phyloP scores from a whole-genome alignment of 2,888 invertebrate genomes.

The Drosophila subsilvestris region DNA sequence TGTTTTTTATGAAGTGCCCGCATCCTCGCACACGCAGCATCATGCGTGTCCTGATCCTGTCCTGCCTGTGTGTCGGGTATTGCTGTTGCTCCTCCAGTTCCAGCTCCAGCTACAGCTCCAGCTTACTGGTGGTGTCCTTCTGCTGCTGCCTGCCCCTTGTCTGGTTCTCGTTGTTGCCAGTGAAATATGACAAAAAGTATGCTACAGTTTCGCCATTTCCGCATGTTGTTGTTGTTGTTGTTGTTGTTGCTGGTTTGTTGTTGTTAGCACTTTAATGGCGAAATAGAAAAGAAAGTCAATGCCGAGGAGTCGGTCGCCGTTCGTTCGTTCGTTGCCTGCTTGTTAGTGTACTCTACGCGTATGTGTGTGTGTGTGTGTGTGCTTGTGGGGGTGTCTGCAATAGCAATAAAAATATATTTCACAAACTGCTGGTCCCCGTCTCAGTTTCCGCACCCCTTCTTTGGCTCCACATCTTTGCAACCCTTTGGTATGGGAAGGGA shows the following conservation, averaged over 20 bases:
- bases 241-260: conserved; percentile 51
- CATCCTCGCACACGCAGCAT: conserved; percentile 62
- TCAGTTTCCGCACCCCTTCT: conserved; percentile 55
- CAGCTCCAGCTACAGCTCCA: conserved; percentile 9
- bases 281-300: conserved; percentile 47
- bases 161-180: conserved; percentile 44
- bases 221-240: conserved; percentile 29
- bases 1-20: conserved; percentile 72
- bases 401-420: conserved; percentile 81
- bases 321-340: conserved; percentile 15
- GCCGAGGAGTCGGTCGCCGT: conserved; percentile 53
- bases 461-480: conserved; percentile 69
- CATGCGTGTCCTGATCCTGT: conserved; percentile 68
- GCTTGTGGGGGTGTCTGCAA: conserved; percentile 57
- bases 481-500: conserved; percentile 11
- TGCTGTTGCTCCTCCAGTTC: conserved; percentile 3
- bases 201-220: conserved; percentile 57
- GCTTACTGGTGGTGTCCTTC: conserved; percentile 17
- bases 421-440: conserved; percentile 73
- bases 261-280: conserved; percentile 74
- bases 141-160: conserved; percentile 9
- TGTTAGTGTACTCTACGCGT: conserved; percentile 39
- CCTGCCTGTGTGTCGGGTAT: no score
- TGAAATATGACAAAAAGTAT: conserved; percentile 81
- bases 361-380: conserved; percentile 14